These are phyloP conservation scores for Stomatorhinus ivindoensis DNA, from an alignment of 2,113 vertebrate genomes.

Conservation along the genomic window DNA sequence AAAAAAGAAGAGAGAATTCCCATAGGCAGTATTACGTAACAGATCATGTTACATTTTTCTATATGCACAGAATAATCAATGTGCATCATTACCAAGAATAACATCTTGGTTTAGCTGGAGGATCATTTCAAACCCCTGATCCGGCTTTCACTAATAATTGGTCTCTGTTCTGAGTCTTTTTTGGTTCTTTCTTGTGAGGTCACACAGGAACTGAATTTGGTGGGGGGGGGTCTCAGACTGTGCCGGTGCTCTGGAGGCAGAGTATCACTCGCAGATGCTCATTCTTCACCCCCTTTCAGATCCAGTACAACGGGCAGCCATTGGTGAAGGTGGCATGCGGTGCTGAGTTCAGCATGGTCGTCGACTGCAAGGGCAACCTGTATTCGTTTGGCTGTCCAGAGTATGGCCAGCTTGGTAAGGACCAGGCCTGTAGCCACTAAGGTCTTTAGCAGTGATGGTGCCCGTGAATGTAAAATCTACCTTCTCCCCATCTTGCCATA, in stretches of 20 bases:
- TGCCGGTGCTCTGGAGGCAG: neutral
- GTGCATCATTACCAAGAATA: neutral
- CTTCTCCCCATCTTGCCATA: slow-evolving; percentile 32
- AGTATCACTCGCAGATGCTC: neutral
- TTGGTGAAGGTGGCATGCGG: slow-evolving; percentile 91
- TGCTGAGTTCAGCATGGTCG: slow-evolving; percentile 94
- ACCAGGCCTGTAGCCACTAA: neutral
- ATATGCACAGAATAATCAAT: neutral
- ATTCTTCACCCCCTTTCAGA: slow-evolving; percentile 52
- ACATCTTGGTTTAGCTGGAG: neutral
- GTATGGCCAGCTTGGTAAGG: slow-evolving; percentile 87
- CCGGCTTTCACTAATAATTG: neutral
- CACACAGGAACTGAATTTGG: neutral
- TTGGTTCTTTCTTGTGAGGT: neutral
- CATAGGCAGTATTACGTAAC: neutral
- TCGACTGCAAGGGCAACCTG: slow-evolving; percentile 96
- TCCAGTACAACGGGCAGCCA: slow-evolving; percentile 92
- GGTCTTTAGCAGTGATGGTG: neutral
- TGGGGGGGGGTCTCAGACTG: neutral
- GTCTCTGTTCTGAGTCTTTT: neutral
- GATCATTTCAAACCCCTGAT: neutral
- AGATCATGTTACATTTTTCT: neutral
- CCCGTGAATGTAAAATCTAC: neutral
- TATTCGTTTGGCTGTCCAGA: slow-evolving; percentile 94
- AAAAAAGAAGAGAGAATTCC: neutral